Conservation (phyloP, 2,797 vertebrate species). For the Thalassophryne amazonica region DNA sequence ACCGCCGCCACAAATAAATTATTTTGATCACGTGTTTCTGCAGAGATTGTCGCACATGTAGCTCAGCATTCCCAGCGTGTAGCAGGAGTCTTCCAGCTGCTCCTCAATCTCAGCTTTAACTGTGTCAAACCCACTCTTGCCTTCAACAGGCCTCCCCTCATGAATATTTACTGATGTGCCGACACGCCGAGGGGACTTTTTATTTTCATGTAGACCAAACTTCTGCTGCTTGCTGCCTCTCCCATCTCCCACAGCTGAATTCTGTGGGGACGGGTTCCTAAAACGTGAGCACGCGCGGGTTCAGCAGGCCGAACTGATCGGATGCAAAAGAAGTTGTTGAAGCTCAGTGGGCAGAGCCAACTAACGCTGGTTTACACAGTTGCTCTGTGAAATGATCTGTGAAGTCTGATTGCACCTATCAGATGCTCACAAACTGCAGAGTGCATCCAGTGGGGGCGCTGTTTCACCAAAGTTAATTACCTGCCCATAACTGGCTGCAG, state of each 20-base stretch:
- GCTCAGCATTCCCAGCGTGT: slow-evolving; percentile 14
- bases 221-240: not conserved
- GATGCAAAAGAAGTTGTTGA: too few relatives aligned
- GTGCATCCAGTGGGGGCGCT: too few relatives aligned
- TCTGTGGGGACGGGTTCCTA: not conserved
- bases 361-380: too few relatives aligned
- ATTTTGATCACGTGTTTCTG: not conserved
- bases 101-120: slow-evolving; percentile 13
- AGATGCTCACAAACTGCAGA: too few relatives aligned
- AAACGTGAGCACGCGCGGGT: not conserved
- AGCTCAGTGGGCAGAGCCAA: too few relatives aligned
- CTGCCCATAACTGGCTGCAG: too few relatives aligned
- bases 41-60: slow-evolving; percentile 12
- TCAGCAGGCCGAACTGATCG: not conserved
- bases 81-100: too few relatives aligned
- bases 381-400: too few relatives aligned
- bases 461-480: too few relatives aligned
- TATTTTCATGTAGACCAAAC: slow-evolving; percentile 1
- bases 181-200: not conserved
- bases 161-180: slow-evolving; percentile 18
- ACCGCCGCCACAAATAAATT: not conserved
- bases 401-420: too few relatives aligned
- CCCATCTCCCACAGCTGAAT: too few relatives aligned
- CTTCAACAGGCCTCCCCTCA: not conserved
- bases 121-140: slow-evolving; percentile 14